phyloP scores from a whole-genome alignment of 2,113 vertebrate species.

The Xyliphius kryptos region DNA sequence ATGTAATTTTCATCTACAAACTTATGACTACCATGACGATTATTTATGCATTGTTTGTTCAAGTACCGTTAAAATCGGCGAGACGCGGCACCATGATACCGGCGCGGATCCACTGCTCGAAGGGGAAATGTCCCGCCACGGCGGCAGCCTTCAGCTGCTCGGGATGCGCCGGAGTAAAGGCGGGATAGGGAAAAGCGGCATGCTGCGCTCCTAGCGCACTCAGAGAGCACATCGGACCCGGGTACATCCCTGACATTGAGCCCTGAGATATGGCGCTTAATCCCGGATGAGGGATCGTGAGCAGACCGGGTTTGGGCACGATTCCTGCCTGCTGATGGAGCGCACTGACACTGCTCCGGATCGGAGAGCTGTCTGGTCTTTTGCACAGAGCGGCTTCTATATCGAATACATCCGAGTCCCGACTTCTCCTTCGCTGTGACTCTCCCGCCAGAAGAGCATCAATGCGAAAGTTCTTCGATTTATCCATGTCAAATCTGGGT shows the following conservation, averaged over 20 bases:
- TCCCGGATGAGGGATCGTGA: constrained; percentile 55
- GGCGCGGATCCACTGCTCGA: constrained; percentile 72
- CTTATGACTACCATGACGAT: too few species aligned
- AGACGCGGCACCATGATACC: constrained; percentile 65
- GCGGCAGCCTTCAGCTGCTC: constrained; percentile 68
- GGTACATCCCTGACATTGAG: constrained; percentile 56
- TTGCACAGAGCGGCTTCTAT: constrained; percentile 47
- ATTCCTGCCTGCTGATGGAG: constrained; percentile 43
- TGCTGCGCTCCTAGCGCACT: constrained; percentile 60
- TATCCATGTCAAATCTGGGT: too few species aligned
- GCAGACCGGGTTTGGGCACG: constrained; percentile 52
- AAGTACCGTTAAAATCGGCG: constrained; percentile 63
- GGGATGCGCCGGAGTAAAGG: constrained; percentile 61
- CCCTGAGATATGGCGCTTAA: constrained; percentile 53
- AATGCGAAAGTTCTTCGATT: constrained; percentile 74
- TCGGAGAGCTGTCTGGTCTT: constrained; percentile 55
- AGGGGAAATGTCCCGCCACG: constrained; percentile 48
- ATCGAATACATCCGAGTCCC: constrained; percentile 41
- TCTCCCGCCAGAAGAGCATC: constrained; percentile 70
- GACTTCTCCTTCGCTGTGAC: constrained; percentile 41
- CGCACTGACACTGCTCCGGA: constrained; percentile 37
- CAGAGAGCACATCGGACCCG: constrained; percentile 58
- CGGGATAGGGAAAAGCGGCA: constrained; percentile 54
- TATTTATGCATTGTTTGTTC: too few species aligned
- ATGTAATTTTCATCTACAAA: too few species aligned